Percentiles rank a stretch among this genome's conserved stretches.
phyloP scores from a whole-genome alignment of 1,140 invertebrate species.

The Notospermus geniculatus region DNA sequence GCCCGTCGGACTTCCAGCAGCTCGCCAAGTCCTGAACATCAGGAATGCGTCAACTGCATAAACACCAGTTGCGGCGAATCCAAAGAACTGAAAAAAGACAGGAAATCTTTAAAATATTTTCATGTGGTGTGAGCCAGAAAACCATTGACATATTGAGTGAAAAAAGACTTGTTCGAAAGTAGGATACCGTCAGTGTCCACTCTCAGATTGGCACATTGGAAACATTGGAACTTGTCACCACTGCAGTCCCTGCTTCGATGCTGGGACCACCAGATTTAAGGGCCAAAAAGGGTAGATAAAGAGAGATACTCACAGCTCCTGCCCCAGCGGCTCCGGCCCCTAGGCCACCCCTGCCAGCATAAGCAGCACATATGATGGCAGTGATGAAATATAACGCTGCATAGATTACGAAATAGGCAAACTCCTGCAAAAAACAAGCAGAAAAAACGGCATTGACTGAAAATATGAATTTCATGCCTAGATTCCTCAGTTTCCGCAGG shows the following conservation, averaged over 20 bases:
- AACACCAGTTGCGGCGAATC: constrained; percentile 18
- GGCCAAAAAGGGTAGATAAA: background rate
- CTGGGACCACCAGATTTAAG: too few species aligned
- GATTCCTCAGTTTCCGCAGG: too few species aligned
- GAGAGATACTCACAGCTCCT: background rate
- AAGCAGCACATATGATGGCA: constrained; percentile 15
- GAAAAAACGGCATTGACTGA: too few species aligned
- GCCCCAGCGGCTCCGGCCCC: background rate
- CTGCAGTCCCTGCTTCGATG: too few species aligned
- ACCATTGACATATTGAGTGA: too few species aligned
- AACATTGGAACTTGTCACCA: too few species aligned
- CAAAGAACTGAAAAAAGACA: constrained; percentile 20
- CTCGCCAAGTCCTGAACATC: constrained; percentile 14
- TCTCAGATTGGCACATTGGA: too few species aligned
- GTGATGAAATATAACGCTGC: constrained; percentile 61
- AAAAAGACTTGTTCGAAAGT: too few species aligned
- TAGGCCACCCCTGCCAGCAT: background rate
- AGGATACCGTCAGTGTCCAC: too few species aligned
- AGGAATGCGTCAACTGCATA: constrained; percentile 20
- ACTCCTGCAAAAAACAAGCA: constrained; percentile 61
- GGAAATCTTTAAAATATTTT: background rate
- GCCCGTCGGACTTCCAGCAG: background rate
- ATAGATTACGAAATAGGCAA: constrained; percentile 71
- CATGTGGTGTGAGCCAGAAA: too few species aligned
- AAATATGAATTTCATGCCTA: too few species aligned